phyloP scores from a whole-genome alignment of 2,113 vertebrate genomes.

The Petaurus breviceps region DNA sequence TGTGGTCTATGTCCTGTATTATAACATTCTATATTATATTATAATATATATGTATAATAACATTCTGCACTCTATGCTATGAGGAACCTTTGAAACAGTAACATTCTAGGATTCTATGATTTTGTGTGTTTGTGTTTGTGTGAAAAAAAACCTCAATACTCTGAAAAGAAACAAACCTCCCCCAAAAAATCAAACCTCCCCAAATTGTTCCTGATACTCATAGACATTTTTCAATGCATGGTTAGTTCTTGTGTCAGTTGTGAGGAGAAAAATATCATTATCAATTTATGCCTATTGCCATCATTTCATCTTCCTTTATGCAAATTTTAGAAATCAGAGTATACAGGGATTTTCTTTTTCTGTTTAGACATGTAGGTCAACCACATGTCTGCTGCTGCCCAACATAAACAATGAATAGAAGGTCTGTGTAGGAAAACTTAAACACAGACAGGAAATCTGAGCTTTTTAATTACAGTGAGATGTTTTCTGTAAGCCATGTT shows the following conservation, averaged over 20 bases:
- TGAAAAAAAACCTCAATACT: neutral
- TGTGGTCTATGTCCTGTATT: neutral
- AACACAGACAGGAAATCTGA: constrained; percentile 46
- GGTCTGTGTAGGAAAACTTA: constrained; percentile 38
- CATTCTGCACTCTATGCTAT: neutral
- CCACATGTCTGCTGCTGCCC: constrained; percentile 59
- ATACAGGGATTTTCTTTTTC: constrained; percentile 70
- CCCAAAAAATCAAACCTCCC: neutral
- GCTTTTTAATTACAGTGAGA: neutral
- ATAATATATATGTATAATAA: too few species aligned
- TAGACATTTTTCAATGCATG: constrained; percentile 72
- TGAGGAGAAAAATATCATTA: constrained; percentile 71
- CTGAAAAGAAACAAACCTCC: neutral
- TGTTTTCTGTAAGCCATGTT: constrained; percentile 36
- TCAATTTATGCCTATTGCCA: constrained; percentile 70
- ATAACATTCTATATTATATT: neutral
- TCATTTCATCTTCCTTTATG: constrained; percentile 72
- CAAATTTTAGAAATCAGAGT: constrained; percentile 64
- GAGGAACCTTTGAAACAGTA: neutral
- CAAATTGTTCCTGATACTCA: neutral
- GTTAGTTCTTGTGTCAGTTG: constrained; percentile 63
- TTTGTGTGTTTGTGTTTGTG: neutral
- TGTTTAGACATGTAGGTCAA: constrained; percentile 78
- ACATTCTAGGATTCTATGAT: neutral
- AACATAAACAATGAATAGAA: constrained; percentile 56